These are phyloP conservation scores for Caradrina kadenii DNA, from an alignment of 2,888 invertebrate genomes.

Conservation along the genomic window DNA sequence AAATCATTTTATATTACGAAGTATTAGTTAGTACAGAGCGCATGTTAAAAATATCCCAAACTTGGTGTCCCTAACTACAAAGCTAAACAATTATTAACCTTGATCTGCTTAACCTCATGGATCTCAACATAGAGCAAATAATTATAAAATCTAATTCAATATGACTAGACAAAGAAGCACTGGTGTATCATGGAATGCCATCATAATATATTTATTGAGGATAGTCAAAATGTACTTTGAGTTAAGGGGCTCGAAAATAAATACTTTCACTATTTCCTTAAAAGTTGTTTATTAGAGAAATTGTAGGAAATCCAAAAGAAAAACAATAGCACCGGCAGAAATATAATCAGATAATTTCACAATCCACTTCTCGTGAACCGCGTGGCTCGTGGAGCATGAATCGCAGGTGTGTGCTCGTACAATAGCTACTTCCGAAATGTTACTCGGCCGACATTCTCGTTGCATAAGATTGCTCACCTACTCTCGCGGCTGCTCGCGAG, in stretches of 20 bases:
- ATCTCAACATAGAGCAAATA: too few relatives aligned
- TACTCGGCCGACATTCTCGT: constrained; percentile 75
- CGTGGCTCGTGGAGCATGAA: constrained; percentile 39
- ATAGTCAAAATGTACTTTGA: too few relatives aligned
- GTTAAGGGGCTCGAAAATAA: background rate
- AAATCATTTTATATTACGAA: too few relatives aligned
- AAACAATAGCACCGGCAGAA: background rate
- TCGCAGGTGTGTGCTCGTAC: constrained; percentile 49
- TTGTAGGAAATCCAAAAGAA: background rate
- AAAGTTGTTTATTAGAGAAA: background rate
- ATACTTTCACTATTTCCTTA: background rate
- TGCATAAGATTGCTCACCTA: constrained; percentile 74
- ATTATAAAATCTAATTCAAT: too few relatives aligned
- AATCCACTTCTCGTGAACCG: constrained; percentile 39
- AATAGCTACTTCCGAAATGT: constrained; percentile 78
- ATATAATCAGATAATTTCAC: background rate
- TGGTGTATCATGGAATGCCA: too few relatives aligned
- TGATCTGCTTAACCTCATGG: too few relatives aligned
- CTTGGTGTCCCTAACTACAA: too few relatives aligned
- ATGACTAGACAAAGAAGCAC: too few relatives aligned
- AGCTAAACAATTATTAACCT: too few relatives aligned
- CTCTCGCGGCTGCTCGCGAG: constrained; percentile 39
- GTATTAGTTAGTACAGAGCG: too few relatives aligned
- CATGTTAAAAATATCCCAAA: too few relatives aligned
- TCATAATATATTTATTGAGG: too few relatives aligned